A percentile compares a stretch with the other conserved stretches of the same genome.
Conservation (phyloP, 2,797 vertebrate genomes). For the Stomatorhinus walkeri region DNA sequence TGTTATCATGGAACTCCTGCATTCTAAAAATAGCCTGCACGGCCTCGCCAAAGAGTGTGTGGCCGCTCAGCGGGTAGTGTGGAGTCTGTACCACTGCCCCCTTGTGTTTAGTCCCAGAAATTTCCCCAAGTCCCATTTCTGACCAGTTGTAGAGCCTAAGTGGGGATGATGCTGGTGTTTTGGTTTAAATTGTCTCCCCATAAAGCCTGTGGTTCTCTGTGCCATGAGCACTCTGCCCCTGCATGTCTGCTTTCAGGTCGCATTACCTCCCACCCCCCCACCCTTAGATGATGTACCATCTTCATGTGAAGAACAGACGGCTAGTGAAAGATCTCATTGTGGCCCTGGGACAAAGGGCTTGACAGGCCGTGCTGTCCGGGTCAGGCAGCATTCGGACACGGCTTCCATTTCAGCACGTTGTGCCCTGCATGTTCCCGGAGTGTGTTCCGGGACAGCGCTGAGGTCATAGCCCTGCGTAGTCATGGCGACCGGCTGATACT, state of each 20-base stretch:
- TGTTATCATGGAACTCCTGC: neutral
- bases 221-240: neutral
- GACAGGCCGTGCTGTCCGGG: neutral
- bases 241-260: neutral
- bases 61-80: neutral
- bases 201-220: neutral
- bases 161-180: neutral
- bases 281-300: neutral
- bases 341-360: neutral
- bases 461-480: neutral
- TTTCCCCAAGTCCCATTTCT: neutral
- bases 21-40: neutral
- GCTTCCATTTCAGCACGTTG: neutral
- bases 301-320: neutral
- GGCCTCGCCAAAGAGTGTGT: neutral
- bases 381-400: neutral
- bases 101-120: neutral
- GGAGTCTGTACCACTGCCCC: neutral
- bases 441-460: neutral
- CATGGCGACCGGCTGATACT: neutral
- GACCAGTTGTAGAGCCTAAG: neutral
- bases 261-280: neutral
- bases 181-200: neutral
- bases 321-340: constrained; percentile 2
- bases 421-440: neutral